phyloP scores from a whole-genome alignment of 1,140 invertebrate genomes.

The Polypedilum pembai region DNA sequence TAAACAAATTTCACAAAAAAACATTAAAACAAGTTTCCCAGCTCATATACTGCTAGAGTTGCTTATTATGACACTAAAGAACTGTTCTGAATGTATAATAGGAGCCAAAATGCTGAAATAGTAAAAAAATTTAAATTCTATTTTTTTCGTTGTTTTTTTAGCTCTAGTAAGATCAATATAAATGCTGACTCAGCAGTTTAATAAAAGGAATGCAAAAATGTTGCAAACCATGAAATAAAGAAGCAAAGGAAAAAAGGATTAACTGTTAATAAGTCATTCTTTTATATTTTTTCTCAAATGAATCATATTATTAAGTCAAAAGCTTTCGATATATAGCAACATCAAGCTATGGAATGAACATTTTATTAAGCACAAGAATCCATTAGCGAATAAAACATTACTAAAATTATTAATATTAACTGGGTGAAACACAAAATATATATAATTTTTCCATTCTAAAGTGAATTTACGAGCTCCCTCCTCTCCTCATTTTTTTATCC shows the following conservation, averaged over 20 bases:
- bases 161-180: too few relatives aligned
- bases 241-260: background rate
- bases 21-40: too few relatives aligned
- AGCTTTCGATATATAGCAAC: background rate
- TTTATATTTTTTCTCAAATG: background rate
- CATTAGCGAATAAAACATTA: constrained; percentile 1
- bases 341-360: background rate
- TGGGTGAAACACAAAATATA: constrained; percentile 10
- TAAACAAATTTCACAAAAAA: too few relatives aligned
- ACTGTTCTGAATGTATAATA: too few relatives aligned
- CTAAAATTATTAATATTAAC: constrained; percentile 16
- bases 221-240: background rate
- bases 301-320: constrained; percentile 19
- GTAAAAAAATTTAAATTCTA: too few relatives aligned
- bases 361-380: constrained; percentile 5
- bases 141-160: too few relatives aligned
- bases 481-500: background rate
- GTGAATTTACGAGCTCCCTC: constrained; percentile 1
- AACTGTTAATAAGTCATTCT: constrained; percentile 23
- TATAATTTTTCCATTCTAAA: background rate
- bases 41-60: too few relatives aligned
- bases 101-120: too few relatives aligned
- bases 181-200: background rate
- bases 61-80: too few relatives aligned
- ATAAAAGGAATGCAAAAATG: background rate